These are phyloP conservation scores for Danaus melanippus DNA, from an alignment of 1,140 invertebrate genomes.

Conservation along the genomic window DNA sequence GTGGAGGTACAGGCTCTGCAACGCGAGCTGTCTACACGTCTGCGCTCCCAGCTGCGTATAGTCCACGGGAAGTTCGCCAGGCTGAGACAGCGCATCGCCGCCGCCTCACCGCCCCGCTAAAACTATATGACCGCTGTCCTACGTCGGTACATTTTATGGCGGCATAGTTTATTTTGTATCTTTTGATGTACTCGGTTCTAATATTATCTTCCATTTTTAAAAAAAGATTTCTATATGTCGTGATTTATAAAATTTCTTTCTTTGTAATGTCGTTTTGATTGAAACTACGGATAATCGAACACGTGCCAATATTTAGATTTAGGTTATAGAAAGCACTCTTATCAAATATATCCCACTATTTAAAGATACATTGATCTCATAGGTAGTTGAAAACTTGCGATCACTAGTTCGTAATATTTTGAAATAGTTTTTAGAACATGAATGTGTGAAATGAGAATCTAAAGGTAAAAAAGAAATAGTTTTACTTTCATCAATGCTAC, in stretches of 20 bases:
- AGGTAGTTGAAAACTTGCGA: slow-evolving; percentile 13
- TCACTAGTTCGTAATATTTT: slow-evolving; percentile 3
- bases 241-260: slow-evolving; percentile 1
- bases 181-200: neutral
- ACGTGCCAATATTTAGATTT: slow-evolving; percentile 16
- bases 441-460: slow-evolving; percentile 3
- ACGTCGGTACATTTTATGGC: too few relatives aligned
- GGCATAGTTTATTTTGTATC: too few relatives aligned
- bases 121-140: neutral
- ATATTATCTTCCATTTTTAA: slow-evolving; percentile 2
- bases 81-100: slow-evolving; percentile 59
- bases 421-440: slow-evolving; percentile 5
- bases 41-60: slow-evolving; percentile 60
- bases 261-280: neutral
- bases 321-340: slow-evolving; percentile 7
- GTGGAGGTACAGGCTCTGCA: slow-evolving; percentile 67
- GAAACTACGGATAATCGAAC: slow-evolving; percentile 15
- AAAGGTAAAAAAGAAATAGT: too few relatives aligned
- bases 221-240: slow-evolving; percentile 2
- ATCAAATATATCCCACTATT: slow-evolving; percentile 7
- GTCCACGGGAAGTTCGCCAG: slow-evolving; percentile 66
- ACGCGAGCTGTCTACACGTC: slow-evolving; percentile 57
- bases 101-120: slow-evolving; percentile 50
- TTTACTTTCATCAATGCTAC: neutral
- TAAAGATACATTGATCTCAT: slow-evolving; percentile 16